Evolutionary conservation across 2,113 vertebrate species (phyloP), one percentile per base, ranked within the genome.

Genomic region (Alexandromys fortis): DNA sequence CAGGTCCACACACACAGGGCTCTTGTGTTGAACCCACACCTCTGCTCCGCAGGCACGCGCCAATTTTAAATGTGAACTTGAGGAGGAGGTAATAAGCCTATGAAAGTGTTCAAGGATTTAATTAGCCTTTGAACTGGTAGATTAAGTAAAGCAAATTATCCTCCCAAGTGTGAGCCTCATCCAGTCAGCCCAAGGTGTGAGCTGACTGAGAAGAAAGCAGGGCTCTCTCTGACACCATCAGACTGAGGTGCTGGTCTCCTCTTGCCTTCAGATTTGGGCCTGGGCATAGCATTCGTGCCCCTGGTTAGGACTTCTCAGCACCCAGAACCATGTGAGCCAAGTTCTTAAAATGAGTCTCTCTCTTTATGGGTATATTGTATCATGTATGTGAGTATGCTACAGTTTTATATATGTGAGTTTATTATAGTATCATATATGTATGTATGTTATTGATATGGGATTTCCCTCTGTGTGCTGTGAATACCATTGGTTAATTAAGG

Each of bases 1-100:
- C 35, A 72, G 24, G 45, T 10, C 33, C 11, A 26, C 3, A 5
- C 42, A 24, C 45, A 42, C 47, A 33, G 17, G 55, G 17, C 17
- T 2, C 2, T 52, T 35, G 0, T 21, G 35, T 19, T 45, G 73
- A 22, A 38, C 35, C 35, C 0, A 1, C 1, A 4, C 28, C 14
- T 45, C 89, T 5, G 52, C 45, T 67, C n/a, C 0, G 2, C 16
- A 42, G 79, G 58, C 65, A 9, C 26, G 28, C 16, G 28, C 47
- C 19, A 12, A 33, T 65, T 63, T 55, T 13, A 58, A 86, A 33
- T 47, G 79, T 55, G 72, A 47, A 11, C 38, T 38, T 22, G 16
- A 38, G n/a, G 19, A 38, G 58, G 28, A n/a, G 70, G 33, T 8
- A 16, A 9, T 16, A 30, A 72, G 10, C 49, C 75, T 33, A 47